Base-by-base conservation (phyloP, 2,113 vertebrate genomes). In the Todiramphus chloris region DNA sequence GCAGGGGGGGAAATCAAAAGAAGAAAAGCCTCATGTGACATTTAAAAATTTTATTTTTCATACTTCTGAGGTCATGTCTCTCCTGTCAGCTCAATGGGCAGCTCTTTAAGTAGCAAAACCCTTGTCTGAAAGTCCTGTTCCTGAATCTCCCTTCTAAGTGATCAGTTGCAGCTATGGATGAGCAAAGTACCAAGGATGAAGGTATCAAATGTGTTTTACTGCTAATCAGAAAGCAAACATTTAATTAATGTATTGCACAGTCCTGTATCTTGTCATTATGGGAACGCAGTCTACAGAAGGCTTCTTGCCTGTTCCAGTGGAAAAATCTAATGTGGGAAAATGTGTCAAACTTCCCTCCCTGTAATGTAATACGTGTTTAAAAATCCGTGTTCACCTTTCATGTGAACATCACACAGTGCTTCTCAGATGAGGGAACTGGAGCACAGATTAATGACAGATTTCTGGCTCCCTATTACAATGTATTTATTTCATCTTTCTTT, bases 331-430 rank as follows among this genome's bases (percentile, higher is more conserved):
- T 51, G 2, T 20, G 33, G 30, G 20, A n/a, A 77, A 82, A 78
- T 20, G 8, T 83, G 58, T 68, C 56, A 74, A 35, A 39, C 24
- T 16, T 0, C 2, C 6, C 21, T 20, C 20, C 0, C 20, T 1
- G 9, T 76, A 63, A 30, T 75, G 8, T 53, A 81, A 66, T 55
- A 39, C 7, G 7, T 44, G 23, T 89, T 78, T 81, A 68, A 95
- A 94, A 94, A 78, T 84, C 35, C 14, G 15, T 0, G 3, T 27
- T 91, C 44, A 72, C 30, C 70, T 90, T 94, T 74, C 44, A 83
- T 13, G 13, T 69, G 63, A 83, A 37, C 17, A 69, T 59, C 18
- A 16, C 23, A 23, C 60, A 89, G 31, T 37, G 10, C 50, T 69
- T 84, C 66, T 89, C 64, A 78, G 41, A 33, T 39, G 41, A 18